Conservation (phyloP, 2,888 invertebrate species). For the Netelia inedita region DNA sequence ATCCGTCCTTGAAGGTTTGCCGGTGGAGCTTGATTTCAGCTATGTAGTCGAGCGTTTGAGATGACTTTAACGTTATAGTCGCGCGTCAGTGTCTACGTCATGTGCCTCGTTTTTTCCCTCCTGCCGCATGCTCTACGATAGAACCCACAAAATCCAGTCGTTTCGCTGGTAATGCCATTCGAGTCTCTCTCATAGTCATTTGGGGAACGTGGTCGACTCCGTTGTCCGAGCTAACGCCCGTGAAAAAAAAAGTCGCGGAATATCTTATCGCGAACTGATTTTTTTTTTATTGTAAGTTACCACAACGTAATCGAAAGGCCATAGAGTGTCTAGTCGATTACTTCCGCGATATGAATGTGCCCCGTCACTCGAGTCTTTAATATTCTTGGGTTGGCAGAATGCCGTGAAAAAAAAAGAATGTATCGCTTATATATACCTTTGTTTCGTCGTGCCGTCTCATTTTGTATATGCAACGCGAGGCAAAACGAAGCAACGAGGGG, state of each 20-base stretch:
- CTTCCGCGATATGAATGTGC: slow-evolving; percentile 60
- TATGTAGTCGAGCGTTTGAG: no score
- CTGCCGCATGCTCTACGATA: not conserved
- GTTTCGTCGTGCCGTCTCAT: slow-evolving; percentile 20
- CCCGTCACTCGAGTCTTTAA: slow-evolving; percentile 65
- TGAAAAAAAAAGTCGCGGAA: slow-evolving; percentile 13
- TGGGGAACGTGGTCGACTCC: not conserved
- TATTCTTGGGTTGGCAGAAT: slow-evolving; percentile 67
- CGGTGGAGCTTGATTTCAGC: slow-evolving; percentile 7
- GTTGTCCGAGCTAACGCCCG: slow-evolving; percentile 28
- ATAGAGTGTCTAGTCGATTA: slow-evolving; percentile 18
- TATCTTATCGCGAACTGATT: not conserved
- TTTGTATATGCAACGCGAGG: not conserved
- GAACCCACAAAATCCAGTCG: slow-evolving; percentile 1
- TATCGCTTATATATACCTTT: slow-evolving; percentile 39
- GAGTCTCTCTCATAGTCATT: not conserved
- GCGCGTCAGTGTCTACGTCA: slow-evolving; percentile 50
- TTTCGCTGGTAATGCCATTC: slow-evolving; percentile 10
- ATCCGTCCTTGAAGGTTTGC: slow-evolving; percentile 7
- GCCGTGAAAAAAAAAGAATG: slow-evolving; percentile 46
- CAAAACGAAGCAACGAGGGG: not conserved
- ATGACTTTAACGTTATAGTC: not conserved
- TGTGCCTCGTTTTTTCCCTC: slow-evolving; percentile 12
- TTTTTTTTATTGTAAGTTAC: not conserved
- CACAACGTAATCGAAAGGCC: not conserved